phyloP scores from a whole-genome alignment of 2,797 vertebrate genomes.

The Macropodus opercularis region DNA sequence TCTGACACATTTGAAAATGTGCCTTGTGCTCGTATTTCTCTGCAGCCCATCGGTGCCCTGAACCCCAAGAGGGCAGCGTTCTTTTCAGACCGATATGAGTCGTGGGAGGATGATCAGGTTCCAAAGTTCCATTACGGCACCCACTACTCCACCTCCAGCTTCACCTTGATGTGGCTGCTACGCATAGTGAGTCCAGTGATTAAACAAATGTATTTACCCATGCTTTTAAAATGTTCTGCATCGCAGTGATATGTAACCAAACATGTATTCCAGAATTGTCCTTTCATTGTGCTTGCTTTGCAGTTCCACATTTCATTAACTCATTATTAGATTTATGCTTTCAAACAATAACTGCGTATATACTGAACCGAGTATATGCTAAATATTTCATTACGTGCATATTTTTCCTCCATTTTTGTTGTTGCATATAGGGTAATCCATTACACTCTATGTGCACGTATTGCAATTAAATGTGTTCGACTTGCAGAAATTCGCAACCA shows the following conservation, averaged over 20 bases:
- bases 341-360: slow-evolving; percentile 47
- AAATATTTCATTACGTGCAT: slow-evolving; percentile 47
- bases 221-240: too few species aligned
- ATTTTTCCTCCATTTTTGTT: slow-evolving; percentile 33
- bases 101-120: slow-evolving; percentile 98
- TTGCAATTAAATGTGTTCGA: slow-evolving; percentile 7
- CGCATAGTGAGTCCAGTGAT: slow-evolving; percentile 87
- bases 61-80: slow-evolving; percentile 97
- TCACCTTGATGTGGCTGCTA: slow-evolving; percentile 93
- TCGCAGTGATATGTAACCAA: background rate
- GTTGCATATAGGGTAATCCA: background rate
- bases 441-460: background rate
- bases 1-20: slow-evolving; percentile 9
- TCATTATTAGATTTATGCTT: slow-evolving; percentile 44
- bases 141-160: slow-evolving; percentile 97
- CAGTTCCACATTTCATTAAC: slow-evolving; percentile 35
- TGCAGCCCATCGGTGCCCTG: slow-evolving; percentile 93
- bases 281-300: slow-evolving; percentile 18
- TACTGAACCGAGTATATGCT: slow-evolving; percentile 36
- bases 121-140: slow-evolving; percentile 98
- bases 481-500: slow-evolving; percentile 3
- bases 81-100: slow-evolving; percentile 92
- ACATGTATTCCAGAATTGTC: too few species aligned
- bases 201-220: background rate
- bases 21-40: slow-evolving; percentile 22